A percentile compares a stretch with the other conserved stretches of the same genome.
Evolutionary conservation across 2,113 vertebrate genomes (phyloP).

Genomic region (Melanostigma gelatinosum): DNA sequence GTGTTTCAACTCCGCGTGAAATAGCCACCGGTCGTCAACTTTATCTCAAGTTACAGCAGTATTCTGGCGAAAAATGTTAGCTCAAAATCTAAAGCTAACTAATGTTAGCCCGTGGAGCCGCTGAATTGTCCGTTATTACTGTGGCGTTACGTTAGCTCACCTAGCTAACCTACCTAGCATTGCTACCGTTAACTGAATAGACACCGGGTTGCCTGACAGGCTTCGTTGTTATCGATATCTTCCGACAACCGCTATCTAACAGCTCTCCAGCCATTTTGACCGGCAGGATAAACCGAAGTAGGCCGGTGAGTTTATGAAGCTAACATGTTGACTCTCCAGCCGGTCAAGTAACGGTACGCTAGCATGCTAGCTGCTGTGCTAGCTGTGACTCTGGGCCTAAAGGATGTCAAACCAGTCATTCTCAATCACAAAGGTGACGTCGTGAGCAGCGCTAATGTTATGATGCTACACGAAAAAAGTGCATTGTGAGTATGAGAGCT

Average conservation of each 20-base stretch:
- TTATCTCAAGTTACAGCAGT: conserved; percentile 62
- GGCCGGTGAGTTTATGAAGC: conserved; percentile 16
- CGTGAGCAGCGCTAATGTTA: background rate
- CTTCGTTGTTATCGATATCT: conserved; percentile 2
- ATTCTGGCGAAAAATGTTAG: conserved; percentile 58
- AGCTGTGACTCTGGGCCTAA: conserved; percentile 55
- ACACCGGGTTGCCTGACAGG: conserved; percentile 19
- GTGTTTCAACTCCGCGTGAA: conserved; percentile 6
- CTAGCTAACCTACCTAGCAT: conserved; percentile 19
- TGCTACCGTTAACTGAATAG: conserved; percentile 20
- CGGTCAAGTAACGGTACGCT: conserved; percentile 34
- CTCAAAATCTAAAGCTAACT: conserved; percentile 60
- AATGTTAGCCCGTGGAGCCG: conserved; percentile 50
- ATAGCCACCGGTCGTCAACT: conserved; percentile 46
- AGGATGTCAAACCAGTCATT: conserved; percentile 43
- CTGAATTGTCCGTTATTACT: conserved; percentile 13
- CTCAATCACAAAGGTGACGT: conserved; percentile 9
- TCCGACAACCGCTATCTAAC: background rate
- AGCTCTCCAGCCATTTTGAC: background rate
- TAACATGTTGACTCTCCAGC: conserved; percentile 39
- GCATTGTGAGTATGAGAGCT: conserved; percentile 16
- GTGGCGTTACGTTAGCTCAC: conserved; percentile 12
- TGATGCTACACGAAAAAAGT: background rate
- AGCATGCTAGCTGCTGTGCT: conserved; percentile 50
- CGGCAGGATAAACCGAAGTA: background rate